A percentile compares a stretch with the other conserved stretches of the same genome.
Evolutionary conservation across 2,113 vertebrate genomes (phyloP).

Genomic region (Notothenia coriiceps): DNA sequence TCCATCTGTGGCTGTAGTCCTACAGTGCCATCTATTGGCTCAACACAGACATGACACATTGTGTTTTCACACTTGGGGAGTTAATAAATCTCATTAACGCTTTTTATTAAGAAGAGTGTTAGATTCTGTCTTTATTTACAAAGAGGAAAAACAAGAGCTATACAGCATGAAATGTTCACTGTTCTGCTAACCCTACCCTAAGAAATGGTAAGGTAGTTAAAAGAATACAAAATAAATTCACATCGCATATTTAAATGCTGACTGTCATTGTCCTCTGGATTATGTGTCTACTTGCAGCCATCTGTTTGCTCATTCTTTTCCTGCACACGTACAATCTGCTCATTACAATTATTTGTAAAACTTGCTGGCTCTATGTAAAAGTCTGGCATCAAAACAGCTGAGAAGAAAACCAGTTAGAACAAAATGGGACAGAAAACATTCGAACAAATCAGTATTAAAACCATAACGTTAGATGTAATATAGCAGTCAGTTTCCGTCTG

Average conservation of each 20-base stretch:
- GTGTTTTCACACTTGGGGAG: neutral
- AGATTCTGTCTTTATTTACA: slow-evolving; percentile 73
- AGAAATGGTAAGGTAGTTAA: neutral
- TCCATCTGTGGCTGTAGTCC: slow-evolving; percentile 54
- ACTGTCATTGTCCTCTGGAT: neutral
- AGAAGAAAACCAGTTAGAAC: neutral
- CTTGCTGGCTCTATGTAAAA: neutral
- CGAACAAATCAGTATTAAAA: neutral
- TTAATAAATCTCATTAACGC: slow-evolving; percentile 13
- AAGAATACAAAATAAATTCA: neutral
- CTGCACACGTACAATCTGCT: neutral
- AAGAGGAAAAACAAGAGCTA: slow-evolving; percentile 22
- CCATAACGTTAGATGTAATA: neutral
- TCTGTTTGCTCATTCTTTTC: slow-evolving; percentile 21
- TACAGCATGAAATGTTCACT: neutral
- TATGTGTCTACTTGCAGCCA: neutral
- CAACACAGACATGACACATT: slow-evolving; percentile 21
- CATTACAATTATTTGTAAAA: slow-evolving; percentile 13
- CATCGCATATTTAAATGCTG: slow-evolving; percentile 7
- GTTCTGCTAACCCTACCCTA: neutral
- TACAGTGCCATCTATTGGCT: slow-evolving; percentile 78
- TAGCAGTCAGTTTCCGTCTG: slow-evolving; percentile 16
- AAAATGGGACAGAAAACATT: neutral
- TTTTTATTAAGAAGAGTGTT: slow-evolving; percentile 17
- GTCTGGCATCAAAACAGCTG: neutral